Base-by-base conservation (phyloP, 2,888 invertebrate genomes). In the Lasius platythorax region DNA sequence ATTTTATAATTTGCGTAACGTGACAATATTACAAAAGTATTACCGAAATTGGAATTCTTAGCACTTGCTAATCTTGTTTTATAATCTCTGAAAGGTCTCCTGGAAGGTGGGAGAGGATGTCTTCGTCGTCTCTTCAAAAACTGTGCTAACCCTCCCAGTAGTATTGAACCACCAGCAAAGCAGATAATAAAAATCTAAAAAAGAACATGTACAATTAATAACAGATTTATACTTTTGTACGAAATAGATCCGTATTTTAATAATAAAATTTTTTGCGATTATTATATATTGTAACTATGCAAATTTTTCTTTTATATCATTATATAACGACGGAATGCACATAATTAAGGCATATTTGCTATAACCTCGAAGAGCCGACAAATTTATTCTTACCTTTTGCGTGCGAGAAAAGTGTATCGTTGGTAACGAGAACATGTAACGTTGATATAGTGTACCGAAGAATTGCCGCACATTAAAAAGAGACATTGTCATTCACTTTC, bases 131-230 rank as follows among this genome's bases (percentile, higher is more conserved):
- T 96, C 70, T 97, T 97, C 91, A 98, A 95, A 95, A 97, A 98
- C 90, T 97, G 96, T 63, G 98, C 98, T 46, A 99, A 95, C 12
- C 98, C 96, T 58, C 98, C 98, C 63, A 99, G 96, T n/a, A 98
- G 95, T 11, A 98, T 96, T 30, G 98, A 97, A 92, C 98, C 98
- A 58, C 98, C 96, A 73, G 97, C 96, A 88, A 98, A 96, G 87
- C 97, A 97, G 93, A 97, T 96, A 92, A 97, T 95, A 83, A 97
- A 96, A 84, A 97, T 96, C 97, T 97, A 92, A 12, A 83, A 75
- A 30, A 74, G 66, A 73, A 70, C 0, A 28, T 6, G 6, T 18
- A 67, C 46, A 40, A 53, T 53, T 53, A 81, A 50, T 73, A 70
- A 68, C 11, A 23, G 37, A 84, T 56, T 64, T 64, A 30, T 9